These are phyloP conservation scores for Phengaris arion DNA, from an alignment of 2,888 invertebrate species.

Conservation along the genomic window DNA sequence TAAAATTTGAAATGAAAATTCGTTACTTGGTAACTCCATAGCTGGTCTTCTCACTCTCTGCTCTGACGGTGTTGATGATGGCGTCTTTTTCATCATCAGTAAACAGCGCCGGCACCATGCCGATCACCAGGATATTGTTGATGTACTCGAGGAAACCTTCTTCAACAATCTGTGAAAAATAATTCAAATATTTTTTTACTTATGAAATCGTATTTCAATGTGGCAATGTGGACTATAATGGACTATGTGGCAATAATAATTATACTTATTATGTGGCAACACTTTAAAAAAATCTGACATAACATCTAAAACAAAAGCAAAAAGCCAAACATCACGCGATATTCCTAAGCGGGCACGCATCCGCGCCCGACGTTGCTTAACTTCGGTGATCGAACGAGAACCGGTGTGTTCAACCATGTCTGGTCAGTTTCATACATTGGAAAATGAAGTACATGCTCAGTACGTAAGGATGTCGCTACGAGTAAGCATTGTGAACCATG, in stretches of 20 bases:
- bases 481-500: too few species aligned
- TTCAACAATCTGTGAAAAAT: conserved; percentile 79
- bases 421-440: too few species aligned
- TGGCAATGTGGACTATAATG: too few species aligned
- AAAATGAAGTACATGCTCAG: too few species aligned
- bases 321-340: conserved; percentile 26
- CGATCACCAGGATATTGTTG: conserved; percentile 94
- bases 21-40: conserved; percentile 84
- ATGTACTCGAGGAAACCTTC: conserved; percentile 93
- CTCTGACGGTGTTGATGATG: conserved; percentile 85
- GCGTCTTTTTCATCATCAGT: conserved; percentile 93
- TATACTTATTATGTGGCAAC: too few species aligned
- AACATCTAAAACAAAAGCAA: not conserved
- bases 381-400: conserved; percentile 46
- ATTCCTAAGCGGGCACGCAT: conserved; percentile 48
- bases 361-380: conserved; percentile 55
- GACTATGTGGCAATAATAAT: too few species aligned
- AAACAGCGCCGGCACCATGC: conserved; percentile 92
- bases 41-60: conserved; percentile 84
- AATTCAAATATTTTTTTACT: not conserved
- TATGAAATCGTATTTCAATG: too few species aligned
- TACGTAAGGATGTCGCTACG: too few species aligned
- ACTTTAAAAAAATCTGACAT: not conserved
- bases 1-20: too few species aligned
- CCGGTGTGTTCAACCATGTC: conserved; percentile 38